These are phyloP conservation scores for Sterna hirundo DNA, from an alignment of 2,113 vertebrate species.

Conservation along the genomic window DNA sequence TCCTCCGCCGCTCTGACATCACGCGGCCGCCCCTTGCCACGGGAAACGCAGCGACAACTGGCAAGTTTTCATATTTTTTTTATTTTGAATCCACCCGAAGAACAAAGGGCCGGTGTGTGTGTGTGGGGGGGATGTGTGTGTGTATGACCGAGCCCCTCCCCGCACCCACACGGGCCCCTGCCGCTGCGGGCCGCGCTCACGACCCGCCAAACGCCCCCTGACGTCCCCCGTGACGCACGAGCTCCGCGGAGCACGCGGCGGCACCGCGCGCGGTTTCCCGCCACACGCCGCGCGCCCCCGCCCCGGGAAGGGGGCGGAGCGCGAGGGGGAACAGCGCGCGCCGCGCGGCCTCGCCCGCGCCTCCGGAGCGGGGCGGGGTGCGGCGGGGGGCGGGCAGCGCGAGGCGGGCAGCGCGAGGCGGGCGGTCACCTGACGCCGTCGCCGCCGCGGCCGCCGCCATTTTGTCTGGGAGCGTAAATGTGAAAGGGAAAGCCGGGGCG, in stretches of 20 bases:
- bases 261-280: not conserved
- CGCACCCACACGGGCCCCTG: no score
- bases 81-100: no score
- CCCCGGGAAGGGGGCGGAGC: no score
- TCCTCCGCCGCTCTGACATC: not conserved
- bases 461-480: slow-evolving; percentile 58
- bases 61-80: not conserved
- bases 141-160: no score
- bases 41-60: no score
- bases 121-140: not conserved
- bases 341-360: not conserved
- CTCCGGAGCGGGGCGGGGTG: not conserved
- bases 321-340: not conserved
- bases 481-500: slow-evolving; percentile 24
- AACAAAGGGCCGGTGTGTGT: not conserved
- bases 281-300: not conserved
- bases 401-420: not conserved
- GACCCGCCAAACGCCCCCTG: not conserved
- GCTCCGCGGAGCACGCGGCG: not conserved
- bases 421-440: not conserved
- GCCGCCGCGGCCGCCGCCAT: slow-evolving; percentile 43
- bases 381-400: no score
- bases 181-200: not conserved
- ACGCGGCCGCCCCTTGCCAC: not conserved
- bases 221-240: not conserved